Conservation (phyloP, 2,797 vertebrate species). For the Chaetodon trifasciatus region DNA sequence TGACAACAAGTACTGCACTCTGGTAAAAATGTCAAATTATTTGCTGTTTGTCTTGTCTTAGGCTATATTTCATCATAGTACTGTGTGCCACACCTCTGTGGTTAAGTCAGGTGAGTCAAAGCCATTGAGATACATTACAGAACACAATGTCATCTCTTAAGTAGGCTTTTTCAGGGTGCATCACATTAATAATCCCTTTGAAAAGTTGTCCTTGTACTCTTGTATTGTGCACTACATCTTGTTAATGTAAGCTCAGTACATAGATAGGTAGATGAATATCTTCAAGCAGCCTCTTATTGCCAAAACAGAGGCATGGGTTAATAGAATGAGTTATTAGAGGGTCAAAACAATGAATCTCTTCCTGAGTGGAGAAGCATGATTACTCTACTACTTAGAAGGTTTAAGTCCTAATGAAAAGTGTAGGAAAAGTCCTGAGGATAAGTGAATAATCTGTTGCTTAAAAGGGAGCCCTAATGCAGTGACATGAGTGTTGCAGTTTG, state of each 20-base stretch:
- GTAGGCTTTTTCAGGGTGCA: not conserved
- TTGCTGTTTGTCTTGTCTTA: not conserved
- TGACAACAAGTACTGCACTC: not conserved
- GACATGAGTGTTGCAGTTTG: not conserved
- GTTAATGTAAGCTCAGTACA: not conserved
- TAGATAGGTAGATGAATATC: not conserved
- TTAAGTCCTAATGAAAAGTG: not conserved
- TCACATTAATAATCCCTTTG: not conserved
- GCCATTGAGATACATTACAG: not conserved
- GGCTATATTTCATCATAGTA: not conserved
- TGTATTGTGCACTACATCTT: not conserved
- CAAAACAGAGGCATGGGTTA: not conserved
- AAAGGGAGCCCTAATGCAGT: not conserved
- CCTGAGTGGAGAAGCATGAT: not conserved
- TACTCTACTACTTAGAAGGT: not conserved
- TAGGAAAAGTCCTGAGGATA: not conserved
- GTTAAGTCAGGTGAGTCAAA: not conserved
- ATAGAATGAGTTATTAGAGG: not conserved
- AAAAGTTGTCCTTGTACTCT: not conserved
- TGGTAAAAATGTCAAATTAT: not conserved
- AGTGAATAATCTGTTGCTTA: not conserved
- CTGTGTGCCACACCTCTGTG: slow-evolving; percentile 16
- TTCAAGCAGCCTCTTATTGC: not conserved
- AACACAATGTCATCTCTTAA: not conserved
- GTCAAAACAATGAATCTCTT: not conserved